Base-by-base conservation (phyloP, 2,113 vertebrate genomes). In the Asarcornis scutulata region DNA sequence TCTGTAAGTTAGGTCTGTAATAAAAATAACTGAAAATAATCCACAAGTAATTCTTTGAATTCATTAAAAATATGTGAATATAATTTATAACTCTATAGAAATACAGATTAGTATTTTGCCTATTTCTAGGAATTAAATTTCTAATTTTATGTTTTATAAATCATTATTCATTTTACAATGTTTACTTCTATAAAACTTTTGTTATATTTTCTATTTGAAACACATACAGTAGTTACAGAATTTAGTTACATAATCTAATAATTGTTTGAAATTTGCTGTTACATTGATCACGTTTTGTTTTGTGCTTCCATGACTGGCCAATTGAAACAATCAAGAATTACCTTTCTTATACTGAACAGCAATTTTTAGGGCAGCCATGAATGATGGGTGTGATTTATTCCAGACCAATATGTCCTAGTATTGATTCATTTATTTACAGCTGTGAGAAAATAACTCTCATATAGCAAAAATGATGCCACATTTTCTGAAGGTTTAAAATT, bases 281-380 rank as follows among this genome's bases (percentile, higher is more conserved):
- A 67, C 11, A 25, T 53, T 94, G 58, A 71, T 14, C 11, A 67
- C 40, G n/a, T 32, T 88, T 95, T 84, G 38, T 67, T 94, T 84
- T 84, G 1, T 72, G 52, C n/a, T 89, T 32, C 46, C 13, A 20
- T 38, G 56, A 63, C 74, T 72, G 88, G 17, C 2, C 42, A 78
- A 42, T 29, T 87, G 84, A 58, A 78, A 83, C 60, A 89, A 55
- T 86, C 56, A 86, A 75, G 60, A 95, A 91, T 91, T 91, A 87
- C 74, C 8, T 81, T 92, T 86, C 31, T 67, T 77, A 66, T 25
- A 63, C 13, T 71, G 46, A 89, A 86, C 3, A 74, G 4, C 14
- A 86, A 25, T 44, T 84, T 92, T 67, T 55, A 82, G 38, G 31
- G 27, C 1, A 7, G 29, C 42, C 40, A 29, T 89, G 87, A 92